Conservation (phyloP, 2,888 invertebrate genomes). For the Hyalella azteca region DNA sequence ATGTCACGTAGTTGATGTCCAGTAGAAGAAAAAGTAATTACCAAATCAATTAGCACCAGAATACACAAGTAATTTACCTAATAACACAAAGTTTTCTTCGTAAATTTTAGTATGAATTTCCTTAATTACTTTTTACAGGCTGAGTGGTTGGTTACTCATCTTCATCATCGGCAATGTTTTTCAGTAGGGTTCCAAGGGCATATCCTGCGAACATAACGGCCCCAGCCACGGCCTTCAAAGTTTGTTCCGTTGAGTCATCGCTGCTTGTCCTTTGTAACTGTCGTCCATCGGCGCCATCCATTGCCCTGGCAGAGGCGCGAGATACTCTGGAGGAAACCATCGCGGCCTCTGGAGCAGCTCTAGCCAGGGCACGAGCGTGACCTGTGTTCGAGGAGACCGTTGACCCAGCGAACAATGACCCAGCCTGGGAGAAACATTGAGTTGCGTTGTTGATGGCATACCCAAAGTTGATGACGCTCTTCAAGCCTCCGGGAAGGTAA, state of each 20-base stretch:
- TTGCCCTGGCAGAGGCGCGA: no score
- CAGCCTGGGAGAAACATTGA: not conserved
- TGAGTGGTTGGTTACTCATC: not conserved
- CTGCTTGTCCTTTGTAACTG: no score
- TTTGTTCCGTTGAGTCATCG: not conserved
- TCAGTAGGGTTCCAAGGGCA: not conserved
- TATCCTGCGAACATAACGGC: not conserved
- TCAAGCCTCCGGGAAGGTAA: not conserved
- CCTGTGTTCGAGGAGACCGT: not conserved
- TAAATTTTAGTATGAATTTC: no score
- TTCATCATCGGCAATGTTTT: not conserved
- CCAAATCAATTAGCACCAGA: no score
- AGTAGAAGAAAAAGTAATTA: no score
- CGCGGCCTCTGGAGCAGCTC: not conserved
- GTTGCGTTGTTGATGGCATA: not conserved
- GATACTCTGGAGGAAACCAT: not conserved
- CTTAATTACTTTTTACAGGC: not conserved
- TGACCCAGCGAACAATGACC: not conserved
- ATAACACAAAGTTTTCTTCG: no score
- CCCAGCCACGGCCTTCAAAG: not conserved
- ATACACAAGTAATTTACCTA: no score
- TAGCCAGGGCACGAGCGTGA: not conserved
- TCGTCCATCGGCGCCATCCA: no score
- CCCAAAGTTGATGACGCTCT: not conserved
- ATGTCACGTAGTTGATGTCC: no score